A percentile compares a stretch with the other conserved stretches of the same genome.
Evolutionary conservation across 2,888 invertebrate genomes (phyloP).

Genomic region (Gnatocerus cornutus): DNA sequence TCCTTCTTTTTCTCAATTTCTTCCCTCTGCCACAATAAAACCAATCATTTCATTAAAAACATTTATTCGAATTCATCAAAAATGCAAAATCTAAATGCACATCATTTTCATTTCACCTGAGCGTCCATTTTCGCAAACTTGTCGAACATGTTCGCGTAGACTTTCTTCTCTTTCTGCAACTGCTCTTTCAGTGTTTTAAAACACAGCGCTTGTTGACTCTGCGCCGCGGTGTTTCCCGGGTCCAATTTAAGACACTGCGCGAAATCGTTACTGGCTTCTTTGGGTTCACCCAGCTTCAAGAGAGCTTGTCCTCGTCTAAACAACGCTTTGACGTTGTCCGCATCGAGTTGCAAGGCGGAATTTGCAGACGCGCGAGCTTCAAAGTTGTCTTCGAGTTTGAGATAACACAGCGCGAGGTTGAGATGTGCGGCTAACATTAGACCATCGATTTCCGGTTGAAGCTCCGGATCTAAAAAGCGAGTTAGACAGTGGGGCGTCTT

Average conservation of each 20-base stretch:
- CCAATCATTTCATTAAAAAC: slow-evolving; percentile 15
- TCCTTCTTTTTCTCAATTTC: slow-evolving; percentile 79
- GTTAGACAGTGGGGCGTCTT: no score
- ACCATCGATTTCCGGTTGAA: slow-evolving; percentile 29
- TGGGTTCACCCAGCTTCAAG: slow-evolving; percentile 80
- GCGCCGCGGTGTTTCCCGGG: slow-evolving; percentile 92
- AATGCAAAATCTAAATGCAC: slow-evolving; percentile 1
- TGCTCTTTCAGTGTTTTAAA: slow-evolving; percentile 83
- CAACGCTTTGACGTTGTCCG: slow-evolving; percentile 88
- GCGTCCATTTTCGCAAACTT: slow-evolving; percentile 89
- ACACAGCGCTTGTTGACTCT: slow-evolving; percentile 83
- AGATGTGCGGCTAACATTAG: slow-evolving; percentile 78
- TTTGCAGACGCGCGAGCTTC: slow-evolving; percentile 85
- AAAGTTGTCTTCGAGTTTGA: slow-evolving; percentile 81
- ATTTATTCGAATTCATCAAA: slow-evolving; percentile 33
- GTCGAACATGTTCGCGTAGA: slow-evolving; percentile 96
- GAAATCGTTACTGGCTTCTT: slow-evolving; percentile 86
- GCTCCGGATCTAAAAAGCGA: slow-evolving; percentile 14
- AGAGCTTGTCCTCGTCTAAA: slow-evolving; percentile 90
- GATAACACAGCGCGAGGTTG: slow-evolving; percentile 87
- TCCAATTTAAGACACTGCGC: slow-evolving; percentile 83
- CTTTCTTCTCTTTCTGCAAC: slow-evolving; percentile 85
- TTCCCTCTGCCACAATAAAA: slow-evolving; percentile 75
- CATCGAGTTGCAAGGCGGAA: slow-evolving; percentile 83
- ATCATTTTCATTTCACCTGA: slow-evolving; percentile 74